Evolutionary conservation across 2,888 invertebrate genomes (phyloP).

Genomic region (Chymomyza caudatula): DNA sequence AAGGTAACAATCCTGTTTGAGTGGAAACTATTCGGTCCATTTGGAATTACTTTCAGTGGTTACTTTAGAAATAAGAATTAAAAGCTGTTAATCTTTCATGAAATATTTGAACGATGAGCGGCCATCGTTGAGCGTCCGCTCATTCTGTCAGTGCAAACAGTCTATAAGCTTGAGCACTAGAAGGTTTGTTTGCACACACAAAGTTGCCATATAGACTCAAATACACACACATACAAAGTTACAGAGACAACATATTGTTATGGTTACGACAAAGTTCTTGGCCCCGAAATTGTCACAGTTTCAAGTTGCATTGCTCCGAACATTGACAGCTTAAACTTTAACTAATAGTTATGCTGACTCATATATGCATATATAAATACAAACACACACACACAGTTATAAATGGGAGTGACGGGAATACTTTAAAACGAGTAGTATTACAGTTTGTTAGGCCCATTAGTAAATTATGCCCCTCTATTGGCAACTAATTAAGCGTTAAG

Average conservation of each 20-base stretch:
- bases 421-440: background rate
- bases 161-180: background rate
- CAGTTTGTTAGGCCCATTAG: background rate
- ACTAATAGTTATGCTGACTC: constrained; percentile 32
- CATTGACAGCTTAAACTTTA: constrained; percentile 67
- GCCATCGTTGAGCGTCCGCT: too few relatives aligned
- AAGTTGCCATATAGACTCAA: background rate
- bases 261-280: constrained; percentile 57
- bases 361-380: background rate
- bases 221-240: background rate
- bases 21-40: too few relatives aligned
- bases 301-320: constrained; percentile 57
- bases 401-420: background rate
- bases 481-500: constrained; percentile 34
- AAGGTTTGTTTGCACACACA: constrained; percentile 11
- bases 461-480: background rate
- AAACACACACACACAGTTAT: background rate
- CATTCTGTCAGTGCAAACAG: background rate
- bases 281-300: constrained; percentile 61
- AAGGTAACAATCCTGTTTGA: too few relatives aligned
- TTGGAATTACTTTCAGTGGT: too few relatives aligned
- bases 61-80: too few relatives aligned
- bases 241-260: constrained; percentile 59
- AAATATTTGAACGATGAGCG: too few relatives aligned
- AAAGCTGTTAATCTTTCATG: too few relatives aligned